Base-by-base conservation (phyloP, 2,888 invertebrate genomes). In the Spilarctia lutea region DNA sequence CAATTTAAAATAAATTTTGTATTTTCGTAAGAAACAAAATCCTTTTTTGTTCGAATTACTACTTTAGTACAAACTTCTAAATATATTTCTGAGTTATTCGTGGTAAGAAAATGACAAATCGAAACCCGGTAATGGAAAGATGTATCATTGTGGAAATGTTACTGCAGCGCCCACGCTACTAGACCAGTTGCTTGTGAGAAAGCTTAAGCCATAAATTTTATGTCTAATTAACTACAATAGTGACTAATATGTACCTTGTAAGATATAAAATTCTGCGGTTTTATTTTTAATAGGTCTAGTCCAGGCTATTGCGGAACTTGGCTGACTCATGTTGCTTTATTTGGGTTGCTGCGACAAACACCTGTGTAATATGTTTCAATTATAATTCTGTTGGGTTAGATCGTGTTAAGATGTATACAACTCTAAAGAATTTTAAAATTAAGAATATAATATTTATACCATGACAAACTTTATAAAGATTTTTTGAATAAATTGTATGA, bases 211-310 rank as follows among this genome's bases (percentile, higher is more conserved):
- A 79, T 82, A 78, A 78, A 78, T 83, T 81, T 66, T 73, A 76
- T 82, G 80, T 83, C 80, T 84, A 84, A 86, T 86, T 81, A 79
- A 81, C 79, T 78, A 80, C 72, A 83, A 79, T 75, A 74, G 80
- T 83, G 79, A 77, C 74, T 75, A 80, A 83, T 74, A 71, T 76
- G 75, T 77, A 72, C 80, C 60, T 77, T 48, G 27, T 71, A 72
- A 77, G 68, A 65, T 71, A 76, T 74, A 71, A 72, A 74, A 39
- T 63, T 27, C 45, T 52, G 78, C 75, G 74, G 76, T 72, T 65
- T 70, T 68, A 73, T 45, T 67, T n/a, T 67, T 63, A 45, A 45
- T 27, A 73, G n/a, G 68, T 52, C 24, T 24, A 48, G 52, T 52
- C 52, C 39, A 69, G 27, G 27, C 33, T 68, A n/a, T 56, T 52